Evolutionary conservation across 2,797 vertebrate genomes (phyloP), one percentile per base, ranked within the genome.

Genomic region (Eulemur rubriventer): DNA sequence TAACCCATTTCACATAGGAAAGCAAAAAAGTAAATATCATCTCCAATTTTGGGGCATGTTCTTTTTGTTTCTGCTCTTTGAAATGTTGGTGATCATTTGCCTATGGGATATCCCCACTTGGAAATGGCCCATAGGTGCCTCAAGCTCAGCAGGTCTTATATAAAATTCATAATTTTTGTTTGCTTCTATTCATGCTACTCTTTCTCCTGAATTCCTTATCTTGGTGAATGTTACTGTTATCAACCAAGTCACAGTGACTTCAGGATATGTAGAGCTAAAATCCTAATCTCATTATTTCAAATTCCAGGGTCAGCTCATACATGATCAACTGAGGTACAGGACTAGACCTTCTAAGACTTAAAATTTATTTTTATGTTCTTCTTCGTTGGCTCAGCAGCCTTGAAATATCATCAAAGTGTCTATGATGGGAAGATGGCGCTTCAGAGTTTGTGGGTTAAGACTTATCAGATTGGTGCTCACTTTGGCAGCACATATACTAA

Each of bases 1-100:
- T 83, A 65, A 72, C 48, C 57, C 33, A 33, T 69, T 70, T 83
- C 26, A 87, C 2, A 38, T 28, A 43, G 13, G 80, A 94, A 78
- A 94, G 61, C 52, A 90, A 55, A 80, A 84, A 48, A 80, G 30
- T 50, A 83, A 84, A 24, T 33, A 73, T 59, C 50, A 26, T 26
- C 41, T 89, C 33, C 38, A 50, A 26, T 57, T 57, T 92, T 86
- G 55, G 3, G 81, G 18, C 28, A 18, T 72, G 1, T 35, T 55
- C 41, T 67, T 88, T 83, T 48, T 81, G 24, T 83, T 78, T 82
- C 63, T 87, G 24, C 46, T 94, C 43, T 94, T 94, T 89, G 73
- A 85, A 94, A 85, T 76, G 70, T 48, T 50, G 73, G 28, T 65
- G 38, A 52, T 86, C 41, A 41, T 0, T 69, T 59, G 43, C 22